Evolutionary conservation across 2,113 vertebrate genomes (phyloP), one percentile per base, ranked within the genome.

Genomic region (Bos javanicus): DNA sequence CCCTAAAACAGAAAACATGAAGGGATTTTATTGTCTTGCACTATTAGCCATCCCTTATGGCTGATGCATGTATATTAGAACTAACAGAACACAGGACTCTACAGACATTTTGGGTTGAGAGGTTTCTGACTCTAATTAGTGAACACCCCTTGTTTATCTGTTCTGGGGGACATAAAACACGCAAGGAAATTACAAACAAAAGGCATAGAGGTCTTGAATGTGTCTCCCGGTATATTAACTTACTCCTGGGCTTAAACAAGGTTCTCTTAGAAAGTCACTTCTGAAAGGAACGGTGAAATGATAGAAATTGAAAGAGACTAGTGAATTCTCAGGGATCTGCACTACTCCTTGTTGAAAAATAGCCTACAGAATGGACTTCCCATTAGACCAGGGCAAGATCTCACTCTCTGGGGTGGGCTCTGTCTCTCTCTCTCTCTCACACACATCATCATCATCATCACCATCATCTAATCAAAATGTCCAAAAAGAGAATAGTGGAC

Each of bases 1-100:
- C 98, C 92, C 95, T 96, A 94, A 98, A 98, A 94, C 97, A 98
- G 98, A 98, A 98, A 98, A 99, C 98, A 98, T 95, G 91, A 97
- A 98, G 98, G 97, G 97, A 97, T 98, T 98, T 99, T 98, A 98
- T 98, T 98, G 98, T 99, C 98, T 97, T 98, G 93, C 64, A 94
- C 87, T 93, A 98, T 98, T 98, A 98, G 97, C 95, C 96, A 98
- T 98, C 96, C 97, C 95, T 98, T 97, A 98, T 90, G 97, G 96
- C 96, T 98, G 98, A 98, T 98, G 95, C 1, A 2, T 97, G 87
- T 97, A 97, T 98, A 96, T 98, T 98, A 97, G 97, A 98, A 97
- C 90, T 98, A 98, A 98, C 97, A 98, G 96, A 93, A 84, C 89
- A 90, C 97, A 98, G 98, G 95, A 82, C 95, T 98, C 97, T 96